Base-by-base conservation (phyloP, 2,113 vertebrate species). In the Pedetes capensis region DNA sequence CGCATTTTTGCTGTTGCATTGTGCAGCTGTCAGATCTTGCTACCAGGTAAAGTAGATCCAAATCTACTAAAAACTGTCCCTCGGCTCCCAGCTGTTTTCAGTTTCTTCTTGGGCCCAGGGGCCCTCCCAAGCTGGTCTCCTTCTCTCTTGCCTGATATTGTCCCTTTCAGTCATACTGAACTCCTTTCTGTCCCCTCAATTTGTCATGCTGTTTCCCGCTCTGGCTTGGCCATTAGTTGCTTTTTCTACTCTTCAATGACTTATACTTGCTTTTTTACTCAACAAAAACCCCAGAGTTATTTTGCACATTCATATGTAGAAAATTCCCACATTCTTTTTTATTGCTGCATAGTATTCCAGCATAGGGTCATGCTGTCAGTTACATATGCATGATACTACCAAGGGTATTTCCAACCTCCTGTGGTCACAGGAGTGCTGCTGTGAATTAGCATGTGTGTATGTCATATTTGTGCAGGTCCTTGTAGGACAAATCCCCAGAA, bases 211-310 rank as follows among this genome's bases (percentile, higher is more conserved):
- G 49, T 4, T 39, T 42, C 64, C 10, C 1, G 32, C 32, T 68
- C n/a, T 37, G 1, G 4, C 34, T 44, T 6, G 27, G 23, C 29
- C 14, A 23, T 11, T 3, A 29, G 14, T 25, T 27, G 1, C 74
- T 88, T 42, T 88, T 66, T 88, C 76, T 86, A 3, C 42, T 47
- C 59, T 29, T 61, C 34, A n/a, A 27, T 79, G 89, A 93, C 68
- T 74, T 47, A 18, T 2, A 86, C 87, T 96, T 85, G 69, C 80
- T 84, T 89, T 97, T 55, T 96, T 37, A 87, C 87, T 87, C 27
- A 49, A 92, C 57, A 89, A 49, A 96, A 97, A 82, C 29, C 95
- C 95, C 95, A 76, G 71, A 64, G 74, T 8, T 74, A 34, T 96
- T 88, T 39, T 17, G n/a, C 20, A 91, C 79, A 66, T 23, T 96